Evolutionary conservation across 2,797 vertebrate genomes (phyloP).

Genomic region (Rhynchotus rufescens): DNA sequence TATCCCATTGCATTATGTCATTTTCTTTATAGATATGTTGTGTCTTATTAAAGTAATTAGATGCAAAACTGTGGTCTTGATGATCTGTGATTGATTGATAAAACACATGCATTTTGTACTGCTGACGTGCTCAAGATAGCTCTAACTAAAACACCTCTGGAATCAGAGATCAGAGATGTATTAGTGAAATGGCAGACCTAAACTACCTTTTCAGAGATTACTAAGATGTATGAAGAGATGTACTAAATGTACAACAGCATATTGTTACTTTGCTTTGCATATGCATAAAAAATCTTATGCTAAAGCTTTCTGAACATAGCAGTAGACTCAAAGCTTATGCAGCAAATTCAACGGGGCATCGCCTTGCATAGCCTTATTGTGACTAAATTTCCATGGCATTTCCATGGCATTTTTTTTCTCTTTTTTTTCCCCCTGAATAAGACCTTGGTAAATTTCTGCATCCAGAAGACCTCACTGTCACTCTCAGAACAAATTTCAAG

Average conservation of each 20-base stretch:
- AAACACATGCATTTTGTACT: neutral
- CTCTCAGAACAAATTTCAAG: neutral
- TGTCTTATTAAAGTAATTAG: neutral
- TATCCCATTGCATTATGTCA: neutral
- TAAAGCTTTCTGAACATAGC: neutral
- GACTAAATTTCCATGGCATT: neutral
- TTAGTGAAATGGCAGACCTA: neutral
- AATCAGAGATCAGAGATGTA: neutral
- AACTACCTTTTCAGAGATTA: neutral
- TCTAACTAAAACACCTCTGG: neutral
- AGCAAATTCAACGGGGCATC: neutral
- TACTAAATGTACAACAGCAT: neutral
- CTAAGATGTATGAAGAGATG: neutral
- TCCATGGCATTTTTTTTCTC: neutral
- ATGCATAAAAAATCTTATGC: fast-evolving
- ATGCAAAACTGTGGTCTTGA: slow-evolving; percentile 9
- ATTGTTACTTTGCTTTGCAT: neutral
- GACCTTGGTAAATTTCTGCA: neutral
- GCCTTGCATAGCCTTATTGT: neutral
- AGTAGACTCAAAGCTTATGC: neutral
- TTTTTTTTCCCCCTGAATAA: neutral
- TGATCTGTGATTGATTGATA: neutral
- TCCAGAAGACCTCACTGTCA: neutral
- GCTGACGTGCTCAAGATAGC: neutral
- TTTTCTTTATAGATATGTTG: neutral